phyloP scores from a whole-genome alignment of 2,113 vertebrate species.

The Eurypyga helias region DNA sequence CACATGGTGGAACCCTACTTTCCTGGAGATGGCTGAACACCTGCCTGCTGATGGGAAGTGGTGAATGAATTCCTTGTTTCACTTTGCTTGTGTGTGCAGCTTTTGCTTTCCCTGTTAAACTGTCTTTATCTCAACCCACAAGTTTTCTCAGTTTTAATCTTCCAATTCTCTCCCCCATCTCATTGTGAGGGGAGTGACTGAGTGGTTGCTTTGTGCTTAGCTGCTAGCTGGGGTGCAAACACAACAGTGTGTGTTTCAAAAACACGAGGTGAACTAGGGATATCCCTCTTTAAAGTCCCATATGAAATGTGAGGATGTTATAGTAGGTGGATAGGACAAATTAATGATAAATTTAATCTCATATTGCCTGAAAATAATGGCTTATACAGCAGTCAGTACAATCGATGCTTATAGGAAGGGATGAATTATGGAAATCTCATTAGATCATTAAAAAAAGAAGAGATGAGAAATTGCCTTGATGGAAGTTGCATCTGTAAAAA shows the following conservation, averaged over 20 bases:
- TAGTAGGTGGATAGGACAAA: not conserved
- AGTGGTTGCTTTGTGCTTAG: no score
- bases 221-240: no score
- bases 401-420: not conserved
- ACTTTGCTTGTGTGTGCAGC: no score
- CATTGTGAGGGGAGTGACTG: no score
- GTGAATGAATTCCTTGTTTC: no score
- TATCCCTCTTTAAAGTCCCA: not conserved
- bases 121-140: no score
- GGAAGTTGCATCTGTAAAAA: not conserved
- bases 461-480: not conserved
- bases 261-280: accelerated
- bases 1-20: no score
- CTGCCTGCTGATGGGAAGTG: no score
- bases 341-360: not conserved
- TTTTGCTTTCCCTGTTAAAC: no score
- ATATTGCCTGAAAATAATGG: not conserved
- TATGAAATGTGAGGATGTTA: not conserved
- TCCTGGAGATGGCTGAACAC: no score
- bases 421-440: not conserved
- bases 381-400: not conserved
- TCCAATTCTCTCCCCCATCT: no score
- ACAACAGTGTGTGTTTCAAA: not conserved
- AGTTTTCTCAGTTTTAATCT: no score
- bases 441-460: not conserved